phyloP scores from a whole-genome alignment of 2,797 vertebrate genomes.

The Lepus townsendii region DNA sequence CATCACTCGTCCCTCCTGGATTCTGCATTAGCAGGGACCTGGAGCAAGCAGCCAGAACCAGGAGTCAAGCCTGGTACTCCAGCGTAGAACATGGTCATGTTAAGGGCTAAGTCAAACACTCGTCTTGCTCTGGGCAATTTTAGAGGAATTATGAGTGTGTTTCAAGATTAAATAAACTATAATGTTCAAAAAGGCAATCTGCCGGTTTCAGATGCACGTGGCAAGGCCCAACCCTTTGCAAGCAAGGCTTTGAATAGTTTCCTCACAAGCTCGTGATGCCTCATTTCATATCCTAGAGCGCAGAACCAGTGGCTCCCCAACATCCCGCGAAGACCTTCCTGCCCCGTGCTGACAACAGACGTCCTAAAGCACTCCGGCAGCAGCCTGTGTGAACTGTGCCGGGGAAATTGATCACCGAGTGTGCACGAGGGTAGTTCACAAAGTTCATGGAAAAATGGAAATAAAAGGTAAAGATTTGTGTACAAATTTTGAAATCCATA shows the following conservation, averaged over 20 bases:
- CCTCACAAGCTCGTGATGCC: neutral
- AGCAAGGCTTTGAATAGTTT: constrained; percentile 30
- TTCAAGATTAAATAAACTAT: constrained; percentile 42
- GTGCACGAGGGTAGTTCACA: too few species aligned
- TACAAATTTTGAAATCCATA: too few species aligned
- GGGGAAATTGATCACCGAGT: fast-evolving
- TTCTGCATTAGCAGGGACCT: too few species aligned
- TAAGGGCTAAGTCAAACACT: too few species aligned
- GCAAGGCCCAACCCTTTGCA: neutral
- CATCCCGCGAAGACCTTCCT: neutral
- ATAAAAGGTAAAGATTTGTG: too few species aligned
- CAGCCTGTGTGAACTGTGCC: too few species aligned
- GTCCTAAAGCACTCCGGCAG: fast-evolving
- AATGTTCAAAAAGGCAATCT: neutral
- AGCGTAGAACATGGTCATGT: too few species aligned
- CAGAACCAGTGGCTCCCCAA: constrained; percentile 4
- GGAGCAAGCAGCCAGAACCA: too few species aligned
- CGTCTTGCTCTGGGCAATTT: neutral
- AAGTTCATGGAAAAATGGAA: too few species aligned
- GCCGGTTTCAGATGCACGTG: neutral
- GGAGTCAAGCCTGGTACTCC: too few species aligned
- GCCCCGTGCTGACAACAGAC: neutral
- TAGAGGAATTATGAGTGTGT: neutral
- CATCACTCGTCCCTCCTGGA: too few species aligned
- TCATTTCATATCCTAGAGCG: constrained; percentile 41